A percentile compares a stretch with the other conserved stretches of the same genome.
phyloP scores from a whole-genome alignment of 2,113 vertebrate species.

The Ciconia stormi region DNA sequence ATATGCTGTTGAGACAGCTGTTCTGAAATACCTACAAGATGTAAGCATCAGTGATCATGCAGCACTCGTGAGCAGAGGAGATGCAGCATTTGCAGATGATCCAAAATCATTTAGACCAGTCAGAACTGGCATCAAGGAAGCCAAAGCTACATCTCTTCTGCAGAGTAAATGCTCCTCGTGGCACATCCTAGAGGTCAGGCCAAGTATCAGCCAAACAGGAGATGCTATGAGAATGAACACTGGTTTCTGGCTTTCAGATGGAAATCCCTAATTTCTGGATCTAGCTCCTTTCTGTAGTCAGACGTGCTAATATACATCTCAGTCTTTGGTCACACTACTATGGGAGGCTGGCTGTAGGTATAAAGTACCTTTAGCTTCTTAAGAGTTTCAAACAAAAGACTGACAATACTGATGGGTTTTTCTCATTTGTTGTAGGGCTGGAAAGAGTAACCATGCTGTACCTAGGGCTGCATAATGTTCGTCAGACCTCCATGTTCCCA shows the following conservation, averaged over 20 bases:
- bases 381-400: not conserved
- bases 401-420: not conserved
- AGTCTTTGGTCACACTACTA: not conserved
- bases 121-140: not conserved
- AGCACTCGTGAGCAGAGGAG: not conserved
- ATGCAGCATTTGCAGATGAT: not conserved
- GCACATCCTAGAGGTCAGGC: not conserved
- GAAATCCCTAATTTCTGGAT: not conserved
- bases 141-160: not conserved
- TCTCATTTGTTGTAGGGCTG: constrained; percentile 78
- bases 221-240: not conserved
- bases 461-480: constrained; percentile 93
- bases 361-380: not conserved
- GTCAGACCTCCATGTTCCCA: constrained; percentile 98
- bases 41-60: not conserved
- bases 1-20: not conserved
- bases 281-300: not conserved
- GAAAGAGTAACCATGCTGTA: constrained; percentile 98
- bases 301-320: not conserved
- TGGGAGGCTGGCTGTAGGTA: not conserved
- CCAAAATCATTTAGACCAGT: not conserved
- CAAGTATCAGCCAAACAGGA: not conserved
- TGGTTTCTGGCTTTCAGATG: not conserved
- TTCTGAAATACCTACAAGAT: not conserved
- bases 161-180: not conserved